Evolutionary conservation across 2,797 vertebrate genomes (phyloP).

Genomic region (Periparus ater): DNA sequence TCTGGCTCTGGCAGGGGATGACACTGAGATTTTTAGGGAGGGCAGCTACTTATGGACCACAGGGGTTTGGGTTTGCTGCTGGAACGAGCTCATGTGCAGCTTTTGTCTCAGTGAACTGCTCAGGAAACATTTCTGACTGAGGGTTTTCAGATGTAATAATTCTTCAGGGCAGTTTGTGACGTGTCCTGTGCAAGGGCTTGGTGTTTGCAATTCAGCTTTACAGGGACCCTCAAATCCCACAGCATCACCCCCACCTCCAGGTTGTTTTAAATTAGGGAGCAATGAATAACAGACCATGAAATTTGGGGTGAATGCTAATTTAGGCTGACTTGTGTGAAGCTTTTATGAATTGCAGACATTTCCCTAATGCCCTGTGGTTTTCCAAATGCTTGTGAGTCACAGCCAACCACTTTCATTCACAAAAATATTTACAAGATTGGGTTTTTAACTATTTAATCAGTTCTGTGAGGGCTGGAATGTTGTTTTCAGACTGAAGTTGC

Average conservation of each 20-base stretch:
- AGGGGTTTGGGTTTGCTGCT: not conserved
- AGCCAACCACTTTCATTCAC: conserved; percentile 15
- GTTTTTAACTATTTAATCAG: not conserved
- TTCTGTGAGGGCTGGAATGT: not conserved
- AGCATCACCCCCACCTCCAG: not conserved
- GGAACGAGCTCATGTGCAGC: not conserved
- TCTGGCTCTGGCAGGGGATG: rapidly evolving
- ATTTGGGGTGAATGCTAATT: not conserved
- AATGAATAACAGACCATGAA: not conserved
- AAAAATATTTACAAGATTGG: conserved; percentile 1
- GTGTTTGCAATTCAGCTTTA: not conserved
- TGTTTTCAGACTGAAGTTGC: not conserved
- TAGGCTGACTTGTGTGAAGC: not conserved
- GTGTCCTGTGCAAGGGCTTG: rapidly evolving
- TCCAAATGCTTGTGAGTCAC: not conserved
- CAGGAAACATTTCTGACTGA: not conserved
- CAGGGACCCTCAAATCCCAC: not conserved
- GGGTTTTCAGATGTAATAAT: not conserved
- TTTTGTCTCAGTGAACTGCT: not conserved
- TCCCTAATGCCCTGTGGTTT: conserved; percentile 7
- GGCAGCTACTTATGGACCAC: not conserved
- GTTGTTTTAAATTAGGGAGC: not conserved
- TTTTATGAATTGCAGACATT: not conserved
- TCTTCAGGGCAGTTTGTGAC: not conserved
- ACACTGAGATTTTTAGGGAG: not conserved